phyloP scores from a whole-genome alignment of 1,140 invertebrate species.

The Bombyx mori region ASM3026992v2 NC_085109.1:1670501-1671000 shows the following conservation, averaged over 20 bases:
- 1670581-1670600: too few relatives aligned
- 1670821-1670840: constrained; percentile 28
- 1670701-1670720: too few relatives aligned
- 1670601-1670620: too few relatives aligned
- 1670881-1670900: not conserved
- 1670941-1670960: constrained; percentile 8
- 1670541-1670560: too few relatives aligned
- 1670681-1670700: too few relatives aligned
- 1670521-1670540: too few relatives aligned
- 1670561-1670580: too few relatives aligned
- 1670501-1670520: too few relatives aligned
- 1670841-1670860: constrained; percentile 27
- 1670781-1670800: constrained; percentile 50
- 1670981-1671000: constrained; percentile 16
- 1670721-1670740: constrained; percentile 34
- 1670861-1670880: constrained; percentile 24
- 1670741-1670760: constrained; percentile 50
- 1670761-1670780: constrained; percentile 35
- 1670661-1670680: too few relatives aligned
- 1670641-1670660: too few relatives aligned
- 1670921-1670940: constrained; percentile 10
- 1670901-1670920: not conserved
- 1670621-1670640: too few relatives aligned
- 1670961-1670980: constrained; percentile 2
- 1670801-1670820: constrained; percentile 39